These are phyloP conservation scores for Phaethornis superciliosus DNA, from an alignment of 2,113 vertebrate species.

Conservation along the genomic window DNA sequence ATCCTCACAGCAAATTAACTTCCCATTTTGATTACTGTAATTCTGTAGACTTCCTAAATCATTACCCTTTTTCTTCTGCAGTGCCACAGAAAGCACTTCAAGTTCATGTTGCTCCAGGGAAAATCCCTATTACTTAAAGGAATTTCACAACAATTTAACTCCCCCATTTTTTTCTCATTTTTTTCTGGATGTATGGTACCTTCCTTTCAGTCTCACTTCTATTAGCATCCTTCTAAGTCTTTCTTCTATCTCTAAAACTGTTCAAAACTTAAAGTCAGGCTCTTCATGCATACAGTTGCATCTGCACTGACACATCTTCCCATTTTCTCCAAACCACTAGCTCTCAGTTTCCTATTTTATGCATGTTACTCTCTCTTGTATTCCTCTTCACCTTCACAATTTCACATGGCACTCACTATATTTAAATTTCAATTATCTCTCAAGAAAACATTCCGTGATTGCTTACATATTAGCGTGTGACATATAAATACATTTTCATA, in stretches of 20 bases:
- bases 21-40: background rate
- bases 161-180: fast-evolving
- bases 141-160: background rate
- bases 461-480: background rate
- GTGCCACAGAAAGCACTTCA: background rate
- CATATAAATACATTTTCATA: background rate
- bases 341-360: background rate
- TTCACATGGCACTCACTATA: background rate
- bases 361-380: background rate
- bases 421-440: background rate
- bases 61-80: background rate
- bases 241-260: background rate
- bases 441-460: background rate
- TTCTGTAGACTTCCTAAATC: background rate
- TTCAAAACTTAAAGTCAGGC: background rate
- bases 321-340: background rate
- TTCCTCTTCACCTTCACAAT: background rate
- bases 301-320: background rate
- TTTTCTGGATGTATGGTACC: background rate
- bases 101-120: background rate
- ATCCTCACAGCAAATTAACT: background rate
- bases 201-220: background rate
- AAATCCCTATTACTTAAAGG: background rate
- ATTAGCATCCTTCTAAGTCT: background rate
- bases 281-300: background rate